These are phyloP conservation scores for Trigoniulus corallinus DNA, from an alignment of 1,140 invertebrate genomes.

Conservation along the genomic window DNA sequence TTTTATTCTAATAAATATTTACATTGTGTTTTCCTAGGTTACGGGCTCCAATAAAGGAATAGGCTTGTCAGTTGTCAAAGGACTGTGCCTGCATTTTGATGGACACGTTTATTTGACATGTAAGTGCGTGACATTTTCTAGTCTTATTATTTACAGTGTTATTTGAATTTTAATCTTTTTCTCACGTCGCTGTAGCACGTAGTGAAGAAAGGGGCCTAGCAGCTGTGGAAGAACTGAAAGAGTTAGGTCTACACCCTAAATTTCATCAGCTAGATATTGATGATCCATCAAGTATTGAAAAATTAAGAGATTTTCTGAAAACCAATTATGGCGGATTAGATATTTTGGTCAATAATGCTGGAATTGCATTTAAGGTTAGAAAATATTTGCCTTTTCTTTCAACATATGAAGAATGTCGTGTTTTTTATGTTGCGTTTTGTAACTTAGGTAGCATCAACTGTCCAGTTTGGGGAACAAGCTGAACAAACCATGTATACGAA, in stretches of 20 bases:
- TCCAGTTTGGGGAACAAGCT: constrained; percentile 47
- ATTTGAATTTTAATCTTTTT: too few species aligned
- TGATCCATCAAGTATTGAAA: constrained; percentile 35
- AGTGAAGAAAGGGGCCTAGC: constrained; percentile 21
- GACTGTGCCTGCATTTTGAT: constrained; percentile 25
- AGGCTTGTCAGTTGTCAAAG: constrained; percentile 29
- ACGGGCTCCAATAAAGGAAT: constrained; percentile 35
- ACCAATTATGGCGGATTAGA: constrained; percentile 53
- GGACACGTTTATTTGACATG: constrained; percentile 19
- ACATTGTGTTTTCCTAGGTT: constrained; percentile 27
- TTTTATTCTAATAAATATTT: too few species aligned
- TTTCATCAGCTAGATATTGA: constrained; percentile 53
- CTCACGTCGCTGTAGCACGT: constrained; percentile 19
- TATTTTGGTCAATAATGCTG: constrained; percentile 69
- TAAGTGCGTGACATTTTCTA: constrained; percentile 5
- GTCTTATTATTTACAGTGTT: background rate
- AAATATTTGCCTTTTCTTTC: too few species aligned
- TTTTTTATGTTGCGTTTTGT: too few species aligned
- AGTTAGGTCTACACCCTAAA: constrained; percentile 34
- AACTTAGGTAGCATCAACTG: constrained; percentile 31
- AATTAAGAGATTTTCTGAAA: constrained; percentile 40
- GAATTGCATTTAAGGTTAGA: constrained; percentile 47
- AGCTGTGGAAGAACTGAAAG: constrained; percentile 22
- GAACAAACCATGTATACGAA: constrained; percentile 47
- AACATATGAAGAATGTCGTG: too few species aligned